Evolutionary conservation across 2,888 invertebrate species (phyloP), one percentile per base, ranked within the genome.

Genomic region (Diaphora mendica): DNA sequence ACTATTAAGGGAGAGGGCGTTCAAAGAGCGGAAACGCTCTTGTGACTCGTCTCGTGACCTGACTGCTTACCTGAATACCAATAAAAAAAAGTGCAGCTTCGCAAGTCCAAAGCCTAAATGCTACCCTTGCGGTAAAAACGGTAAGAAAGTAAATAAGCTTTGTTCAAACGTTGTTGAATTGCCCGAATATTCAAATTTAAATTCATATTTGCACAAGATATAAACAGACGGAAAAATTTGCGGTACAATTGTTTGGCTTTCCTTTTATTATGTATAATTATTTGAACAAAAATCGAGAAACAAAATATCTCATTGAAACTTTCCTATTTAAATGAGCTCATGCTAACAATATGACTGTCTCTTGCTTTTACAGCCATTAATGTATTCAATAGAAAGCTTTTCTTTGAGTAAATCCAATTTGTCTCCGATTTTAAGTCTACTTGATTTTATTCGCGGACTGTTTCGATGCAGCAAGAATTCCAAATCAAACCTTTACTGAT

Each of bases 381-480:
- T 75, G 17, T 67, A 74, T 64, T 72, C 73, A 74, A 70, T 78
- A 77, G 76, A 44, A 44, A 20, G 30, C 66, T 44, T 39, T 67
- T 44, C 20, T 67, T 30, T 8, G 26, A 44, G 20, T 44, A 67
- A 44, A 44, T 67, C 20, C 66, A 51, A 51, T 68, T 33, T 68
- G 15, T 68, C n/a, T 68, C n/a, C 23, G 35, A 51, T 23, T 84
- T 82, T 75, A 73, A 67, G 70, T 66, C 76, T 80, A 71, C 77
- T 77, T 71, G 68, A 74, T 72, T 76, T 59, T 73, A 70, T 79
- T 79, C 66, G 42, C 68, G 72, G 70, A 76, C 71, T 69, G 68
- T 65, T 64, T 68, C 55, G 70, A 83, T 71, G 83, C 76, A 66
- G 17, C 39, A 33, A 55, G 76, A 82, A 82, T 81, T 23, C 69